Evolutionary conservation across 2,888 invertebrate genomes (phyloP).

Genomic region (Apotomis betuletana): DNA sequence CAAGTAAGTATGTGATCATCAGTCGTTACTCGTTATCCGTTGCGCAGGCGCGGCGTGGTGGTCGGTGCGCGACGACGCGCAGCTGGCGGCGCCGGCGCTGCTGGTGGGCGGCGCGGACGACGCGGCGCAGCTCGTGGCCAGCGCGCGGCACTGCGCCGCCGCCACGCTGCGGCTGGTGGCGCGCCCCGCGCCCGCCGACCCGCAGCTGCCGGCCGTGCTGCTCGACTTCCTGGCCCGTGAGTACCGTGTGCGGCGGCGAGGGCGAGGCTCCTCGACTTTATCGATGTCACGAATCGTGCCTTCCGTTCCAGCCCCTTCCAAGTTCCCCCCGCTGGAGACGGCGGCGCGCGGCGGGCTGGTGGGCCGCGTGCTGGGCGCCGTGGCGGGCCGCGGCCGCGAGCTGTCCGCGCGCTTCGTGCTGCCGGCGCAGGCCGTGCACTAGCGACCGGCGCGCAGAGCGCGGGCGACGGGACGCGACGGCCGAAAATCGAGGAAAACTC

Average conservation of each 20-base stretch:
- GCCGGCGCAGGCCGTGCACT: conserved; percentile 55
- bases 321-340: conserved; percentile 45
- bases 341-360: conserved; percentile 55
- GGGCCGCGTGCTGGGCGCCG: conserved; percentile 70
- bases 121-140: conserved; percentile 70
- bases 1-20: not conserved
- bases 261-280: no score
- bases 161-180: conserved; percentile 65
- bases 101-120: conserved; percentile 62
- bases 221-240: conserved; percentile 62
- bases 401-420: conserved; percentile 68
- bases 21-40: not conserved
- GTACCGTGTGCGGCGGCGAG: not conserved
- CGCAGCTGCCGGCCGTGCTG: conserved; percentile 59
- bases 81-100: conserved; percentile 58
- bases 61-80: conserved; percentile 57
- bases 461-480: no score
- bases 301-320: conserved; percentile 18
- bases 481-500: no score
- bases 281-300: not conserved
- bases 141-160: conserved; percentile 64
- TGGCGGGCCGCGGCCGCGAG: conserved; percentile 71
- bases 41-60: conserved; percentile 75
- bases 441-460: no score
- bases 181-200: conserved; percentile 58